A percentile compares a stretch with the other conserved stretches of the same genome.
Evolutionary conservation across 2,888 invertebrate genomes (phyloP).

Genomic region (Leptopilina drosophilae): DNA sequence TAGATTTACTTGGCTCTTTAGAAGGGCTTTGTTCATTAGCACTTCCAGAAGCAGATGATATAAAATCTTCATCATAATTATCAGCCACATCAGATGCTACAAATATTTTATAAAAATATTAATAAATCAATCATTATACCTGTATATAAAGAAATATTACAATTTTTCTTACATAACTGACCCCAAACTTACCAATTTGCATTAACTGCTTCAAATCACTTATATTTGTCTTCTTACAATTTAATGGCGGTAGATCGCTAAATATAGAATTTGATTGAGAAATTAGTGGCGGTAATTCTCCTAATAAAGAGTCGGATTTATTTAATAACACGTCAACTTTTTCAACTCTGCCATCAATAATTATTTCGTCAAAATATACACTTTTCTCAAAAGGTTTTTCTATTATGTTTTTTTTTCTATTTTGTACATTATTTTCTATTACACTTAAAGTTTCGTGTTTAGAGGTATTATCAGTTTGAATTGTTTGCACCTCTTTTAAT

Average conservation of each 20-base stretch:
- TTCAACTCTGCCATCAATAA: slow-evolving; percentile 71
- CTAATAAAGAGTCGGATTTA: slow-evolving; percentile 66
- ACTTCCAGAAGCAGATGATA: slow-evolving; percentile 72
- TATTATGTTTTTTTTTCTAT: slow-evolving; percentile 63
- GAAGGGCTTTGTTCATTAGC: slow-evolving; percentile 72
- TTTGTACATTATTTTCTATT: slow-evolving; percentile 71
- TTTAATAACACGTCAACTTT: slow-evolving; percentile 63
- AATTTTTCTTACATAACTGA: slow-evolving; percentile 6
- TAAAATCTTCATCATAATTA: slow-evolving; percentile 73
- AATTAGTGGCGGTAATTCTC: slow-evolving; percentile 68
- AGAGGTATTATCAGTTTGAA: slow-evolving; percentile 67
- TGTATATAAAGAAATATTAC: not conserved
- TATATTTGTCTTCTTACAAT: slow-evolving; percentile 73
- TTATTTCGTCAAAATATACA: slow-evolving; percentile 73
- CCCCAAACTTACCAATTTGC: slow-evolving; percentile 67
- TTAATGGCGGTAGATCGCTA: slow-evolving; percentile 72
- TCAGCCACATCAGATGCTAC: slow-evolving; percentile 65
- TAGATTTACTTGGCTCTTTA: slow-evolving; percentile 67
- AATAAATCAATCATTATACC: no score
- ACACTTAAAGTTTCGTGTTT: slow-evolving; percentile 67
- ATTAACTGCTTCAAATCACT: slow-evolving; percentile 74
- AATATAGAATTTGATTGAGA: slow-evolving; percentile 71
- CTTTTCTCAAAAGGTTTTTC: slow-evolving; percentile 64
- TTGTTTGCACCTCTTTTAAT: slow-evolving; percentile 59
- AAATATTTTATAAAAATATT: slow-evolving; percentile 40